A percentile compares a stretch with the other conserved stretches of the same genome.
Conservation (phyloP, 2,113 vertebrate genomes). For the Microtus pennsylvanicus region DNA sequence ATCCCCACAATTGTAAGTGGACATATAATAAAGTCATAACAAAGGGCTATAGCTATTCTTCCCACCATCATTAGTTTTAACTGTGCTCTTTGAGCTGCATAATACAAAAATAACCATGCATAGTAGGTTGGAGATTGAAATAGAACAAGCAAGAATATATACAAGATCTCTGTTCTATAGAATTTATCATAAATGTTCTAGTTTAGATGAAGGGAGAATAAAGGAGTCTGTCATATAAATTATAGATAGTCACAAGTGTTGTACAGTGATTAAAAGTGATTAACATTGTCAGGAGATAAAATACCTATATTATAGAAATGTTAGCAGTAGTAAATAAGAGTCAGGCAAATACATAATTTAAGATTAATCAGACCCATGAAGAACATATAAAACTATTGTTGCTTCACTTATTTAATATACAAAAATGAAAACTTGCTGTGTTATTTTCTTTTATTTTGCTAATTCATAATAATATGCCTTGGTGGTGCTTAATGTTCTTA, state of each 20-base stretch:
- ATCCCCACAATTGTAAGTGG: neutral
- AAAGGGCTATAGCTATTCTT: neutral
- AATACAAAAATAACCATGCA: neutral
- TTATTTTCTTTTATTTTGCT: neutral
- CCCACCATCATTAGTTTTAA: neutral
- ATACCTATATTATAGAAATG: neutral
- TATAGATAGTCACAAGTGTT: neutral
- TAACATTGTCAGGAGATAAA: neutral
- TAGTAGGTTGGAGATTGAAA: neutral
- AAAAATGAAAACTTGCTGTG: neutral
- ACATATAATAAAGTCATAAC: neutral
- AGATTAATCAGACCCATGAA: neutral
- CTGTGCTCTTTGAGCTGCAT: neutral
- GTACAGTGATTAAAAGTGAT: neutral
- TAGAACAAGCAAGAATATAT: conserved; percentile 5
- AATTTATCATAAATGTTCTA: neutral
- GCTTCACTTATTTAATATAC: neutral
- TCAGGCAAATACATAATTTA: neutral
- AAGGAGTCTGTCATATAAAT: neutral
- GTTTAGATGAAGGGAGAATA: conserved; percentile 3
- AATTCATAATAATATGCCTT: neutral
- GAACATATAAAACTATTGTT: neutral
- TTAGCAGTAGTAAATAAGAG: neutral
- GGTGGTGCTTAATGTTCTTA: neutral
- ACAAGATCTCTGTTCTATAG: neutral